Evolutionary conservation across 1,140 invertebrate genomes (phyloP), one percentile per base, ranked within the genome.

Genomic region (Sycobia sp.): DNA sequence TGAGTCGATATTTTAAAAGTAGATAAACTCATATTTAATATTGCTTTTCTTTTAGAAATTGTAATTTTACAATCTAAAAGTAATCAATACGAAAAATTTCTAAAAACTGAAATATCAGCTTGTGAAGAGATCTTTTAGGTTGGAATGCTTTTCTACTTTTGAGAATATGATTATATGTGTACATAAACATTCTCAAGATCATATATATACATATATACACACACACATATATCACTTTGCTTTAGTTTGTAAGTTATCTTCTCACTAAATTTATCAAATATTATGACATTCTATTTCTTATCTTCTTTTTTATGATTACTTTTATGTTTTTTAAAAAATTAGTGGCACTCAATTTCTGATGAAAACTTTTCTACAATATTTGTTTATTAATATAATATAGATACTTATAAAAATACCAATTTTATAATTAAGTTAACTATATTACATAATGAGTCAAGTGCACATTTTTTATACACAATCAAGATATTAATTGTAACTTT

Each of bases 1-100:
- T 90, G 87, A 2, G 89, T 89, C 25, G 59, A 53, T 36, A 67
- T 62, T 46, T 58, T 60, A 27, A 53, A 57, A 36, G 8, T 34
- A 8, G 44, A 23, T 16, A 34, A 34, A 50, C 61, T 63, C 55
- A 64, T 64, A 25, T 32, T 57, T 13, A 29, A 54, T n/a, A 16
- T 41, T 54, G 9, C 5, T n/a, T n/a, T n/a, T n/a, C n/a, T n/a
- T 22, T 4, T 39, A 13, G 32, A 44, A 44, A 22, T 44, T 56
- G 11, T 32, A 39, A 38, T 54, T 53, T 11, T 25, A 44, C n/a
- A 44, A 11, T 11, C 32, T 22, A 44, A 44, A 32, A 56, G 23
- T 46, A 51, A 14, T 16, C 1, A 32, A 20, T 13, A 41, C 43
- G 32, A 25, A 44, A 20, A 27, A 29, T 43, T 41, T 44, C 4